Percentiles rank a stretch among this genome's conserved stretches.
Evolutionary conservation across 2,888 invertebrate genomes (phyloP).

Genomic region (Brachyopa scutellaris): DNA sequence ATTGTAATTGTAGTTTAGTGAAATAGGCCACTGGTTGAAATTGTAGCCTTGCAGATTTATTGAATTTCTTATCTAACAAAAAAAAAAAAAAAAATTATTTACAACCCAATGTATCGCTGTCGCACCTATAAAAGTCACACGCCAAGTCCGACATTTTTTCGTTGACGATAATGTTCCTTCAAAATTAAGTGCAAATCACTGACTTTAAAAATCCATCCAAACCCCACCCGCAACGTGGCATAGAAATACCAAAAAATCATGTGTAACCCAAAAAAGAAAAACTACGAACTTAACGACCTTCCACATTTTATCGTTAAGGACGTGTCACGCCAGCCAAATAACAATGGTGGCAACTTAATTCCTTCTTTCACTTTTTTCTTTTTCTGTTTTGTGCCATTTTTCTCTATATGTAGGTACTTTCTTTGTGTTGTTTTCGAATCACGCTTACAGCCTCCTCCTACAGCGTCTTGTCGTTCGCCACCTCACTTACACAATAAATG

Average conservation of each 20-base stretch:
- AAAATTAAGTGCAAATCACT: conserved; percentile 34
- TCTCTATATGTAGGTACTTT: conserved; percentile 14
- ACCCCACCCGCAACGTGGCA: not conserved
- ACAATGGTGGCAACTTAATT: conserved; percentile 52
- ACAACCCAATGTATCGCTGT: conserved; percentile 11
- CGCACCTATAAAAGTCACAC: conserved; percentile 20
- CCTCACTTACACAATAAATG: conserved; percentile 37
- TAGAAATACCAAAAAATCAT: conserved; percentile 1
- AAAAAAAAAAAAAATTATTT: conserved; percentile 1
- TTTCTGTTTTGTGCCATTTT: no score
- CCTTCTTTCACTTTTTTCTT: no score
- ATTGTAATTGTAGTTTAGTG: no score
- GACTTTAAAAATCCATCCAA: not conserved
- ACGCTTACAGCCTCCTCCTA: conserved; percentile 6
- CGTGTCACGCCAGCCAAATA: conserved; percentile 47
- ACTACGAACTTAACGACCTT: conserved; percentile 39
- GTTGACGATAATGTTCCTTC: not conserved
- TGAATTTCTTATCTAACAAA: no score
- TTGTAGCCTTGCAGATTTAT: no score
- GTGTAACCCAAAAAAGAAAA: conserved; percentile 22
- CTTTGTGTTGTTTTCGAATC: conserved; percentile 21
- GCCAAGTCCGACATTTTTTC: conserved; percentile 16
- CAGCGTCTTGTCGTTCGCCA: not conserved
- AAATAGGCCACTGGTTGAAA: no score
- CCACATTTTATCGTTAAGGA: conserved; percentile 40